These are phyloP conservation scores for Sarcophaga subvicina DNA, from an alignment of 2,888 invertebrate species.

Conservation along the genomic window DNA sequence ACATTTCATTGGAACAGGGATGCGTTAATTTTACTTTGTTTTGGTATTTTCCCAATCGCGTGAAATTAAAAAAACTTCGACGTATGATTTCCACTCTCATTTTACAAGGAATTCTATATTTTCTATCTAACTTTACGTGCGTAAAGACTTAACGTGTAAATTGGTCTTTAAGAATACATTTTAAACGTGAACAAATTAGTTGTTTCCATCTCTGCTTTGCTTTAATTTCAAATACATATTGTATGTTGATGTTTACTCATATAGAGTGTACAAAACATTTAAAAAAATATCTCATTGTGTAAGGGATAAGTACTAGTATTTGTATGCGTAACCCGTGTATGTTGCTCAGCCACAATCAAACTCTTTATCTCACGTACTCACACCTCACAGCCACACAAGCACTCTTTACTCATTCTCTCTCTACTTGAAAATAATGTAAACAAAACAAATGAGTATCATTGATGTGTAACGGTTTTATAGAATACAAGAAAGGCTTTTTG, in stretches of 20 bases:
- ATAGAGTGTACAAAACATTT: no score
- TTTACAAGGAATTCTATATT: no score
- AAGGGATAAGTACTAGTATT: background rate
- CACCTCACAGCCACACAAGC: background rate
- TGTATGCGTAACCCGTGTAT: background rate
- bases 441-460: background rate
- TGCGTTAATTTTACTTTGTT: no score
- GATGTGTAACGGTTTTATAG: background rate
- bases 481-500: no score
- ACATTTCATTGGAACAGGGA: no score
- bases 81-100: no score
- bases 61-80: no score
- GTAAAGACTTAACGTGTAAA: no score
- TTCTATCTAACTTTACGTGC: no score
- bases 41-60: no score
- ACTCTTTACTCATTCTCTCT: no score
- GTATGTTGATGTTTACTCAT: background rate
- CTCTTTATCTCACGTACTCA: background rate
- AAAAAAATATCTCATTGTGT: background rate
- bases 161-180: background rate
- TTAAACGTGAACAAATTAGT: background rate
- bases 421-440: no score
- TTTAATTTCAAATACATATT: slow-evolving; percentile 38
- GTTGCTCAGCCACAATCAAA: background rate
- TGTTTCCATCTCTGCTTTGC: background rate